A percentile compares a stretch with the other conserved stretches of the same genome.
These are phyloP conservation scores for Parasteatoda tepidariorum DNA, from an alignment of 1,140 invertebrate species.

Conservation along the genomic window DNA sequence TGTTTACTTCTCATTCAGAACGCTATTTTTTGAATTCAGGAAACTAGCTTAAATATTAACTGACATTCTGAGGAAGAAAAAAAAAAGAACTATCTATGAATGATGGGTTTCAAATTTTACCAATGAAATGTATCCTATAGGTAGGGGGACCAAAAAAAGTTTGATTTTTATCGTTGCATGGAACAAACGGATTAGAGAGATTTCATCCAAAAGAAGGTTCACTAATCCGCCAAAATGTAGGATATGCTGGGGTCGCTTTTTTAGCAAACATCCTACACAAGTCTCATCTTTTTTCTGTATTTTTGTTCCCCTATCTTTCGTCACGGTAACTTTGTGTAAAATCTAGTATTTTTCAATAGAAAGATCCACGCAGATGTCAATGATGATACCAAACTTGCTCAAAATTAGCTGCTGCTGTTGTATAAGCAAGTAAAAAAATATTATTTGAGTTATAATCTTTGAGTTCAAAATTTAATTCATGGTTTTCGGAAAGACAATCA, in stretches of 20 bases:
- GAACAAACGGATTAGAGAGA: conserved; percentile 50
- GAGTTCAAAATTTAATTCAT: no score
- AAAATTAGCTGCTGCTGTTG: background rate
- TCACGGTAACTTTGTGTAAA: background rate
- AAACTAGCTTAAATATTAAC: no score
- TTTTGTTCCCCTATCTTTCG: conserved; percentile 29
- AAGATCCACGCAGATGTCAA: conserved; percentile 14
- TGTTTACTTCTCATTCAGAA: no score
- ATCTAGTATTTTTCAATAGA: no score
- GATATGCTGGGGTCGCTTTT: conserved; percentile 2
- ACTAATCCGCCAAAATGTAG: conserved; percentile 18
- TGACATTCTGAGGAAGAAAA: no score
- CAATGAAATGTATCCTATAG: background rate
- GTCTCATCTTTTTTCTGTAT: conserved; percentile 19
- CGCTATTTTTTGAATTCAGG: no score
- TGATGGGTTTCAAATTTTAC: no score
- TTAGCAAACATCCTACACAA: background rate
- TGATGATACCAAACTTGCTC: background rate
- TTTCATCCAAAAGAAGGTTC: conserved; percentile 36
- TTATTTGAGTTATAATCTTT: no score
- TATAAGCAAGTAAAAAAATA: no score
- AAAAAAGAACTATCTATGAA: no score
- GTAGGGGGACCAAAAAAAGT: background rate
- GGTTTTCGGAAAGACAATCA: no score
- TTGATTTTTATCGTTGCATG: conserved; percentile 46